Conservation (phyloP, 2,888 invertebrate species). For the Chironomus riparius region DNA sequence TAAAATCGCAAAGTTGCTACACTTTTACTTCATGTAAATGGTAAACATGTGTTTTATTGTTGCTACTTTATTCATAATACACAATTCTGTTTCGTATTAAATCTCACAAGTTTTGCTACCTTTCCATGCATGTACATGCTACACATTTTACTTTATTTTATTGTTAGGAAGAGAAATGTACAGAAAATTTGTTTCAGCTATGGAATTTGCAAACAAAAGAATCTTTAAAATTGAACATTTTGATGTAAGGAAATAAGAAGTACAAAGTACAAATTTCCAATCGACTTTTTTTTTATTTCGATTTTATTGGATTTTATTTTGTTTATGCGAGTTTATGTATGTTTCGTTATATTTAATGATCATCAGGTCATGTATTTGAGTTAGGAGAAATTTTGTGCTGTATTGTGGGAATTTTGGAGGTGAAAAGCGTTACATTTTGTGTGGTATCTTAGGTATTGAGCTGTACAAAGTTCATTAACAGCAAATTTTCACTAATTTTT, state of each 20-base stretch:
- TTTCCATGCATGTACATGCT: no score
- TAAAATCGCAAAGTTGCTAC: background rate
- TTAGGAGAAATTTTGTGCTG: background rate
- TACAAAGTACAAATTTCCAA: background rate
- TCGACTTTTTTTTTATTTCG: background rate
- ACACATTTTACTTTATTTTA: background rate
- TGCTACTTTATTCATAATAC: conserved; percentile 7
- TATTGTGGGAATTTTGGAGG: background rate
- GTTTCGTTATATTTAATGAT: conserved; percentile 5
- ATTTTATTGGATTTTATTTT: no score
- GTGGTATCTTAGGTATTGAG: no score
- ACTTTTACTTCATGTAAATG: background rate
- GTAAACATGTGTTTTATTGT: conserved; percentile 3
- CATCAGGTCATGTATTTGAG: no score
- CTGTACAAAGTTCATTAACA: no score
- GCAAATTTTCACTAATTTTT: no score
- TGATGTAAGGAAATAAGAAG: background rate
- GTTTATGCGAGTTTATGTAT: no score
- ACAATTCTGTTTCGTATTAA: background rate
- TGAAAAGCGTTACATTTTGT: no score
- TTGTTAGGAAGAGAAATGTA: background rate
- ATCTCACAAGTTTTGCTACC: no score
- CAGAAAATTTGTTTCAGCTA: background rate
- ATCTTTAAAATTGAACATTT: background rate
- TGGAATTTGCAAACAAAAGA: conserved; percentile 22